A percentile compares a stretch with the other conserved stretches of the same genome.
These are phyloP conservation scores for Mesochorus sp. DNA, from an alignment of 2,888 invertebrate genomes.

Conservation along the genomic window DNA sequence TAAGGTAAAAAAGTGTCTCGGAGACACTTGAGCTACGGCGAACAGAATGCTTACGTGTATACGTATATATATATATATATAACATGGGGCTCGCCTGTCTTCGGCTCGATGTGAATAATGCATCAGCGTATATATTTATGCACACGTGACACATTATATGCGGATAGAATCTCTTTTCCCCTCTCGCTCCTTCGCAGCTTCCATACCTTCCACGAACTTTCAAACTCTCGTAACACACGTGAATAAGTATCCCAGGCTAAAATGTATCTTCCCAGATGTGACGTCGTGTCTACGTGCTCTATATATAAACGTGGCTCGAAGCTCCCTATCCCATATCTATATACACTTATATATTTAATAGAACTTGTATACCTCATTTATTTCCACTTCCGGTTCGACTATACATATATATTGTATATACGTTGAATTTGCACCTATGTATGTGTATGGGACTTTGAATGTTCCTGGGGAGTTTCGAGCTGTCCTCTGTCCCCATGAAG, in stretches of 20 bases:
- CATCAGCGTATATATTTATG: slow-evolving; percentile 6
- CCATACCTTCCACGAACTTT: slow-evolving; percentile 49
- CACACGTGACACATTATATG: slow-evolving; percentile 1
- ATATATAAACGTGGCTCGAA: neutral
- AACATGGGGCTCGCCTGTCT: too few relatives aligned
- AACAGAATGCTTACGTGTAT: slow-evolving; percentile 6
- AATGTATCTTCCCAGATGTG: slow-evolving; percentile 41
- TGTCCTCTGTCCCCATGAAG: neutral
- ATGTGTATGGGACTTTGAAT: slow-evolving; percentile 16
- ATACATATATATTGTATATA: neutral
- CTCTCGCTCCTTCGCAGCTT: too few relatives aligned
- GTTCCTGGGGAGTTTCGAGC: slow-evolving; percentile 1
- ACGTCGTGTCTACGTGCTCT: slow-evolving; percentile 24
- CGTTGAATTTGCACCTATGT: neutral
- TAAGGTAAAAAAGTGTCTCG: neutral
- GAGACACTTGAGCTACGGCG: neutral
- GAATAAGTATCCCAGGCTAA: slow-evolving; percentile 41
- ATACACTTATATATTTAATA: slow-evolving; percentile 4
- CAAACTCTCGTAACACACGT: slow-evolving; percentile 31
- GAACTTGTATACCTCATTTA: slow-evolving; percentile 23
- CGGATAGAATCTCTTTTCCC: neutral
- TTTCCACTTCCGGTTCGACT: slow-evolving; percentile 19
- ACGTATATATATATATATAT: neutral
- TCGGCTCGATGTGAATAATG: slow-evolving; percentile 43
- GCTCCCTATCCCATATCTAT: too few relatives aligned